A percentile compares a stretch with the other conserved stretches of the same genome.
Conservation (phyloP, 1,140 invertebrate species). For the Drosophila ercepeae region DNA sequence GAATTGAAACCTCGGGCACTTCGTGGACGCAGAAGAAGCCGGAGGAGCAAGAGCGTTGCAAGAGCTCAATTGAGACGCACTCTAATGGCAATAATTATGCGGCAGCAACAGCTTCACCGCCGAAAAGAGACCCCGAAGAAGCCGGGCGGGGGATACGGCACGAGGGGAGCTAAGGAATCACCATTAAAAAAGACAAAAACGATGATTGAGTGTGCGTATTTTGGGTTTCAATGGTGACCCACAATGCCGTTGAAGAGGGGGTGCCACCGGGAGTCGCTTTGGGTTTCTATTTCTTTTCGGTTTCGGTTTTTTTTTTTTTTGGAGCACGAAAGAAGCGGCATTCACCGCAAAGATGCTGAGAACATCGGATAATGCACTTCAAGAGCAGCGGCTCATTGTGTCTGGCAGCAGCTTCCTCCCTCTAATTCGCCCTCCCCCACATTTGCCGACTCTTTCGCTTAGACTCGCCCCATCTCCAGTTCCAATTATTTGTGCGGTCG, state of each 20-base stretch:
- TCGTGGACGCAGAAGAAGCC: conserved; percentile 2
- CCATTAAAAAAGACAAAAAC: conserved; percentile 79
- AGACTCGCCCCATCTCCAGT: conserved; percentile 26
- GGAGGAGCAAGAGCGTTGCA: background rate
- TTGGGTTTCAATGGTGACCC: conserved; percentile 71
- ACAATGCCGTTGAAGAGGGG: conserved; percentile 16
- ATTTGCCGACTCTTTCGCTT: conserved; percentile 12
- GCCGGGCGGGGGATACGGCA: background rate
- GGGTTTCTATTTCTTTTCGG: background rate
- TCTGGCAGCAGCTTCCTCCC: conserved; percentile 48
- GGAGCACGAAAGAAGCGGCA: conserved; percentile 24
- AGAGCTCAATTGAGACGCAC: conserved; percentile 73
- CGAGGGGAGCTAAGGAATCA: conserved; percentile 37
- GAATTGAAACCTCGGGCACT: conserved; percentile 48
- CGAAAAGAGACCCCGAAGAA: conserved; percentile 19
- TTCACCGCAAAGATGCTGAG: conserved; percentile 72
- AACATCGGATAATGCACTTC: conserved; percentile 79
- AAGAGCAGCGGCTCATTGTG: conserved; percentile 76
- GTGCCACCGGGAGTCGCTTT: background rate
- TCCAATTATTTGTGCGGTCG: conserved; percentile 81
- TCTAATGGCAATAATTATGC: conserved; percentile 80
- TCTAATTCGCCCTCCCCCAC: background rate
- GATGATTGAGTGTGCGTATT: conserved; percentile 82
- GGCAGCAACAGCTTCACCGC: conserved; percentile 52
- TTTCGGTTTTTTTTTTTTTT: background rate